A percentile compares a stretch with the other conserved stretches of the same genome.
These are phyloP conservation scores for Andinoacara biseriatus DNA, from an alignment of 2,113 vertebrate species.

Conservation along the genomic window DNA sequence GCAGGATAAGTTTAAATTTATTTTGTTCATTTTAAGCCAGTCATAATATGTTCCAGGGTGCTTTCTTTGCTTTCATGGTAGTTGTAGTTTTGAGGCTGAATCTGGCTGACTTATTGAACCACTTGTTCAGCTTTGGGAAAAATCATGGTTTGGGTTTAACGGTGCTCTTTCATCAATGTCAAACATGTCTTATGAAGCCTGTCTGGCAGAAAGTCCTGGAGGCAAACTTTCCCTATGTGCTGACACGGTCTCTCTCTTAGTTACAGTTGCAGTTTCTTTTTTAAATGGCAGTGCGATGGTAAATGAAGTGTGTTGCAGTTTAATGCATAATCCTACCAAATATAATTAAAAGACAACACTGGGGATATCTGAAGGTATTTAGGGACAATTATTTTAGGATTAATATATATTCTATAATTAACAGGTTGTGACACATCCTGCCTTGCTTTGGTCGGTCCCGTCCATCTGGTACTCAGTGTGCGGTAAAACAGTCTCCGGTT, in stretches of 20 bases:
- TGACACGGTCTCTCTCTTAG: background rate
- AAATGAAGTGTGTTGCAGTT: background rate
- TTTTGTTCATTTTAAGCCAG: no score
- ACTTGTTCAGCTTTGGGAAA: no score
- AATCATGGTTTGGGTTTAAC: background rate
- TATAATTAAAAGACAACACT: background rate
- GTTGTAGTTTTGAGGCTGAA: no score
- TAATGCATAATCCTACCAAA: background rate
- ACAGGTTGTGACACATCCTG: conserved; percentile 5
- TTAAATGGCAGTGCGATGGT: background rate
- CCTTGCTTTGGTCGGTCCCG: conserved; percentile 4
- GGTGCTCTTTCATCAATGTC: background rate
- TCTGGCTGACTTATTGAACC: no score
- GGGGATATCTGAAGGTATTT: background rate
- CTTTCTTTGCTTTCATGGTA: no score
- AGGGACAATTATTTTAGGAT: background rate
- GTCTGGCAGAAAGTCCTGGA: background rate
- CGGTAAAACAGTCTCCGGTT: background rate
- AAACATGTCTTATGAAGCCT: background rate
- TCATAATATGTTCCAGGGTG: no score
- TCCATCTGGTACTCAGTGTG: conserved; percentile 13
- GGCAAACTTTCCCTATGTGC: background rate
- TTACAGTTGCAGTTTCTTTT: background rate
- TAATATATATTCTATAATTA: conserved; percentile 25
- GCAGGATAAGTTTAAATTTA: no score